Evolutionary conservation across 2,888 invertebrate genomes (phyloP).

Genomic region (Dryococelus australis): DNA sequence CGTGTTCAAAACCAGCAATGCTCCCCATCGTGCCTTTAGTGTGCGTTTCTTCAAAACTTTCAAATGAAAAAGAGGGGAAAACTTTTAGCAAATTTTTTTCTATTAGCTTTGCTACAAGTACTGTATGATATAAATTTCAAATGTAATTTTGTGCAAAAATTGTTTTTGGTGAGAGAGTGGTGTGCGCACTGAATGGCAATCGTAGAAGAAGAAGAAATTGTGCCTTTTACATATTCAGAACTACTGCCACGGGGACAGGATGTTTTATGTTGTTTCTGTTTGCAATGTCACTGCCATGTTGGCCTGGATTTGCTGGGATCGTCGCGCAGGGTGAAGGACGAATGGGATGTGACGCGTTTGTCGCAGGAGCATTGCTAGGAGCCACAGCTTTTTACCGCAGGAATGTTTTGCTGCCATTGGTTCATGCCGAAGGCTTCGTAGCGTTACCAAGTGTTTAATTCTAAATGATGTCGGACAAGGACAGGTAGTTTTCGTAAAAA

Average conservation of each 20-base stretch:
- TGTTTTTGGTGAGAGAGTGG: not conserved
- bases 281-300: not conserved
- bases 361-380: not conserved
- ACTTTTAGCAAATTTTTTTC: not conserved
- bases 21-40: constrained; percentile 22
- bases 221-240: constrained; percentile 1
- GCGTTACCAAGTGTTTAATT: constrained; percentile 7
- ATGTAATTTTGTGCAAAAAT: not conserved
- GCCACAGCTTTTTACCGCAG: not conserved
- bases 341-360: not conserved
- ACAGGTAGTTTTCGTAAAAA: not conserved
- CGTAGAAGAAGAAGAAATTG: not conserved
- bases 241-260: not conserved
- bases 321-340: constrained; percentile 1
- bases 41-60: not conserved
- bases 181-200: constrained; percentile 4
- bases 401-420: not conserved
- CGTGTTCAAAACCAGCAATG: constrained; percentile 22
- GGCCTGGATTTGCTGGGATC: not conserved
- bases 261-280: not conserved
- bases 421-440: not conserved
- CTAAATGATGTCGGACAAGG: not conserved
- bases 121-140: not conserved
- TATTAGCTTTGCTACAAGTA: constrained; percentile 16
- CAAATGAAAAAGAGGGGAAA: not conserved